Conservation (phyloP, 2,888 invertebrate genomes). For the Abscondita cerata region DNA sequence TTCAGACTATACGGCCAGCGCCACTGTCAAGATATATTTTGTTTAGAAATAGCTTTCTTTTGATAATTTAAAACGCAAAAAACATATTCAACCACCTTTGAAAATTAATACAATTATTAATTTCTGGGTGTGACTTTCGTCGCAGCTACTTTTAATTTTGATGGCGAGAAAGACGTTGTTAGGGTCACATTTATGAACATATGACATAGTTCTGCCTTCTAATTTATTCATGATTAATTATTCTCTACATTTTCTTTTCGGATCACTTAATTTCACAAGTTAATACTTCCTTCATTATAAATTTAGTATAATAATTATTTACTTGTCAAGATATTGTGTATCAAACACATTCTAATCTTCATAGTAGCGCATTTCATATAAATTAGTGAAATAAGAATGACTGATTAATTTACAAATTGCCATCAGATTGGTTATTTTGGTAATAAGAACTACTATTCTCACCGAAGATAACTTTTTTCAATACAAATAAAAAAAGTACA, state of each 20-base stretch:
- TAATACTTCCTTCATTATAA: too few species aligned
- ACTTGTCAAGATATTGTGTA: too few species aligned
- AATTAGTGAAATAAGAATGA: too few species aligned
- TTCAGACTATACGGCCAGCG: conserved; percentile 24
- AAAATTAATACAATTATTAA: conserved; percentile 18
- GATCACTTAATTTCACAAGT: too few species aligned
- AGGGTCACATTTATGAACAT: neutral
- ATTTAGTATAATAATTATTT: too few species aligned
- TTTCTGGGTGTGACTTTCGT: conserved; percentile 5
- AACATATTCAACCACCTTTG: neutral
- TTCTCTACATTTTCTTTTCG: neutral
- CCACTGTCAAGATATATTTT: conserved; percentile 30
- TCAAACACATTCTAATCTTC: too few species aligned
- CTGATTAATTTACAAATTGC: too few species aligned
- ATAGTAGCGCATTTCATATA: too few species aligned
- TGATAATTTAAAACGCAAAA: conserved; percentile 12
- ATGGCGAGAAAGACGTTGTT: neutral
- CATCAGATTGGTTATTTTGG: too few species aligned
- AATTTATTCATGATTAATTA: neutral
- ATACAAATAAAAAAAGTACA: too few species aligned
- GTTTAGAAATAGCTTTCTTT: conserved; percentile 20
- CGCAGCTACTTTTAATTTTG: neutral
- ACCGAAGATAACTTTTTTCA: too few species aligned
- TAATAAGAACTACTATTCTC: too few species aligned
- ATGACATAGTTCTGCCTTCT: neutral